Evolutionary conservation across 2,113 vertebrate species (phyloP), one percentile per base, ranked within the genome.

Genomic region (Oncorhynchus nerka): DNA sequence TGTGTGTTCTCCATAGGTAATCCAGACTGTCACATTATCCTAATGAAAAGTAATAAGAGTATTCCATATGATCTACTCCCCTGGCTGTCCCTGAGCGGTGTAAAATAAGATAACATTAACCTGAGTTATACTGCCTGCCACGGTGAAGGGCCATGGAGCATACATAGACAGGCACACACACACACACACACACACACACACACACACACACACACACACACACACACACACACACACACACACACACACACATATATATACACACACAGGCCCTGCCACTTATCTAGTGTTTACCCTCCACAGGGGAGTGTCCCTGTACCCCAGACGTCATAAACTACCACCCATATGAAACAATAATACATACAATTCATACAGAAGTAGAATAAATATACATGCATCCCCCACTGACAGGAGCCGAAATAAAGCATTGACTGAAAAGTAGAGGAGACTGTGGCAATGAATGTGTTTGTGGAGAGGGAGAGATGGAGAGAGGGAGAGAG

Each of bases 31-130:
- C 89, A 90, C 87, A 91, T 90, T 90, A 90, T 79, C 86, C 88
- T 91, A 90, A 91, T 91, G 87, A 91, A 90, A 91, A 89, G 87
- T 85, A 90, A 90, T 89, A 90, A 87, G 88, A 88, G 81, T 39
- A 75, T 81, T 84, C 75, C 81, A 77, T 86, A 87, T 90, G 84
- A 90, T 91, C 78, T 85, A 82, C 87, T 86, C 85, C 81, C 86
- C 75, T 84, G 80, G 86, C 85, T 73, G 70, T 77, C 80, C 85
- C 24, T 9, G 75, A 88, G 86, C 84, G 75, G 79, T 86, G 79
- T 89, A 86, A 89, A 88, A 89, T 89, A 89, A 91, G 85, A 90
- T 83, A 89, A 87, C 86, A 88, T 90, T 87, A 91, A 90, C 89
- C 88, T 88, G 88, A 91, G 79, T 87, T 91, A 91, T 89, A 86